Base-by-base conservation (phyloP, 2,797 vertebrate species). In the Parotocinclus haroldoi region DNA sequence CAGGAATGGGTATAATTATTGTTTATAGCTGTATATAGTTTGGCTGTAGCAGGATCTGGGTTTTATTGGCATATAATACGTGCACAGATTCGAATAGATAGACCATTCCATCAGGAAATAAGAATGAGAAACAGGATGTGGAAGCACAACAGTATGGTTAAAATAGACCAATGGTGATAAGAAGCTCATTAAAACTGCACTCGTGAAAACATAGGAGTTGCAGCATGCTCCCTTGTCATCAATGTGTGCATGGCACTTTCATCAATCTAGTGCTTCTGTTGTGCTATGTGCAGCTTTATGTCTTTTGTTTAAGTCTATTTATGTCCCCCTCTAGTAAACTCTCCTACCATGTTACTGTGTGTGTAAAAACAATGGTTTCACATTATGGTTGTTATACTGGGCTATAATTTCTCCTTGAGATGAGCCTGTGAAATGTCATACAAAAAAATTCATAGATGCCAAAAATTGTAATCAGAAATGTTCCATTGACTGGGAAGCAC, bases 321-420 rank as follows among this genome's bases (percentile, higher is more conserved):
- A 68, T 69, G 57, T 73, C 18, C 50, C 27, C 5, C 39, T 56
- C 68, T 71, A 62, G 58, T 53, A 27, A 62, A 67, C 56, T 64
- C 8, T 63, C 63, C 58, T 19, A 51, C 58, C 60, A 40, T 46
- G 57, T 60, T 65, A 57, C 54, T 72, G 51, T 60, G 58, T 66
- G 69, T 60, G 72, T 59, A 68, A n/a, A n/a, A n/a, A n/a, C n/a
- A n/a, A 72, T 71, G 73, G 2, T 70, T 51, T 58, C 74, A 67
- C 53, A 60, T 49, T 46, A 27, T 66, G 45, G 45, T 54, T 54
- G 10, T 42, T 42, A 42, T 42, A 4, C 40, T 27, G 27, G 27
- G 2, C 27, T 27, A 27, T 27, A 2, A 27, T 27, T 2, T 27
- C 27, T 5, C 27, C 27, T 5, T 27, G 27, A 27, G 27, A 27